Base-by-base conservation (phyloP, 2,797 vertebrate species). In the Bucorvus abyssinicus region DNA sequence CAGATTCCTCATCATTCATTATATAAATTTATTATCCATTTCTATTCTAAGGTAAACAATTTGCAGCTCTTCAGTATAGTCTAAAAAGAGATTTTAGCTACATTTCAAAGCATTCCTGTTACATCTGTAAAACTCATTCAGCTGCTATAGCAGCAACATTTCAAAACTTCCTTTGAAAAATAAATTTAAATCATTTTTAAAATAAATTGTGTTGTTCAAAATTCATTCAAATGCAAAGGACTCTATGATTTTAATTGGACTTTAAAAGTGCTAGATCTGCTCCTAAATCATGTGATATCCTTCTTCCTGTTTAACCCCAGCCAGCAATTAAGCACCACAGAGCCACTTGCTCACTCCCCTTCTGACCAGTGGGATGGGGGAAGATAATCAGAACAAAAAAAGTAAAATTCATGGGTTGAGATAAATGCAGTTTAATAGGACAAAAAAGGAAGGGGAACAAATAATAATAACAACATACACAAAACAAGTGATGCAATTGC, bases 31-130 rank as follows among this genome's bases (percentile, higher is more conserved):
- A 81, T 73, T 65, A 76, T 24, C 36, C 30, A 32, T 82, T 84
- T 92, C 86, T 70, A 30, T 63, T 84, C 34, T 73, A 84, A 89
- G 55, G 74, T 36, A 83, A 92, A 91, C 40, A 93, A 84, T 89
- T 91, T 65, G 87, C 61, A 84, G 45, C 44, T 87, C 68, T 67
- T 89, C 59, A 65, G 36, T 12, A 5, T 6, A 82, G 32, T 12
- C 56, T 86, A 61, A 84, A 56, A 82, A 53, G 63, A 55, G 79
- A 15, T 0, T 68, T 93, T 84, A 67, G 53, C 49, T 80, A 44
- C 34, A 68, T 75, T 92, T 80, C 75, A 79, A 82, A 91, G 69
- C 47, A 74, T 65, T 82, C 64, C 61, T 74, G 81, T 82, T 78
- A 87, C 84, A 59, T 44, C 63, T 76, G n/a, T 65, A 65, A 47